These are phyloP conservation scores for Bos indicus DNA, from an alignment of 2,113 vertebrate species.

Conservation along the genomic window DNA sequence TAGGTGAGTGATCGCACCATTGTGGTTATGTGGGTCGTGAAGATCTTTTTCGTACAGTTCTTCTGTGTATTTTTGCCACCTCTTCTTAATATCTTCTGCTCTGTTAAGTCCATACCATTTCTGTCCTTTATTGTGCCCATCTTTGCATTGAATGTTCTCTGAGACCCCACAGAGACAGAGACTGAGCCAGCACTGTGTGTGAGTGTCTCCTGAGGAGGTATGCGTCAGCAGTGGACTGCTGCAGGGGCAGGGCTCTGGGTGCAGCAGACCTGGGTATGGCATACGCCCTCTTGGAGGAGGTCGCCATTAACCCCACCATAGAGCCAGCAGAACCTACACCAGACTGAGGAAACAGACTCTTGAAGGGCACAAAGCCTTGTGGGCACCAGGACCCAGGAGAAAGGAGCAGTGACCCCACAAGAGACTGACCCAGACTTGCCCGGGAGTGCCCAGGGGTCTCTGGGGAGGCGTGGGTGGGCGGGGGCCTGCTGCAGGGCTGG, in stretches of 20 bases:
- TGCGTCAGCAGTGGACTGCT: fast-evolving
- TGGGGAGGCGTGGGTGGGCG: too few relatives aligned
- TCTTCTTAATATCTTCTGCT: not conserved
- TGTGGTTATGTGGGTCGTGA: fast-evolving
- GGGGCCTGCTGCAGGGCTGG: too few relatives aligned
- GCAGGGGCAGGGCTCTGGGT: too few relatives aligned
- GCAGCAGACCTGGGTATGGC: not conserved
- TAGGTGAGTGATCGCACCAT: not conserved
- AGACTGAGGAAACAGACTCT: too few relatives aligned
- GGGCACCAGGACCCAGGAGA: too few relatives aligned
- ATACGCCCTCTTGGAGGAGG: too few relatives aligned
- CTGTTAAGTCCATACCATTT: not conserved
- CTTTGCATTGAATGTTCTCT: not conserved
- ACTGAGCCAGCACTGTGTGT: not conserved
- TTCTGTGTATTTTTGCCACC: not conserved
- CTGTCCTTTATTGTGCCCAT: not conserved
- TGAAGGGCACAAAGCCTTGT: too few relatives aligned
- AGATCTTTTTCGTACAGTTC: fast-evolving
- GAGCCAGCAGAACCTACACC: fast-evolving
- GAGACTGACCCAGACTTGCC: too few relatives aligned
- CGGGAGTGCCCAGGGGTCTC: too few relatives aligned
- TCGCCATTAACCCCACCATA: too few relatives aligned
- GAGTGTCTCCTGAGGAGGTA: fast-evolving
- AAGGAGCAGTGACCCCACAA: too few relatives aligned
- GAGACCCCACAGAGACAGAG: not conserved